A percentile compares a stretch with the other conserved stretches of the same genome.
phyloP scores from a whole-genome alignment of 1,140 invertebrate genomes.

The Habropoda laboriosa region DNA sequence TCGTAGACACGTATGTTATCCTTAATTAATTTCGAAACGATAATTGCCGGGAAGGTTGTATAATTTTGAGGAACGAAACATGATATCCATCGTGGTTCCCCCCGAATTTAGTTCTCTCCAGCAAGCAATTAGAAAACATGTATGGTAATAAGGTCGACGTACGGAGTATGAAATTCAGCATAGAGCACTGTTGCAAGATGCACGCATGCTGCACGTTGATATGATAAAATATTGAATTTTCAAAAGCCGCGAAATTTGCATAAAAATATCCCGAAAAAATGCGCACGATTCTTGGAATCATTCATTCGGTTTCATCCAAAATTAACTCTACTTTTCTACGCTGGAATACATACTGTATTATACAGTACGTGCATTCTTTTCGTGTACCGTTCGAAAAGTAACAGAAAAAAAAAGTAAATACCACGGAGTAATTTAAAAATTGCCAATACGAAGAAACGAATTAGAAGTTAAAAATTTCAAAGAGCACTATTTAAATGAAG shows the following conservation, averaged over 20 bases:
- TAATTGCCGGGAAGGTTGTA: neutral
- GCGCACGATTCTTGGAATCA: no score
- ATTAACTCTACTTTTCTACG: neutral
- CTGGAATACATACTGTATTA: no score
- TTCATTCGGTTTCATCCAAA: neutral
- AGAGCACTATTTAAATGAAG: no score
- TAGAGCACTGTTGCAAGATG: neutral
- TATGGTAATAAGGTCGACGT: slow-evolving; percentile 11
- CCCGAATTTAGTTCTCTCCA: neutral
- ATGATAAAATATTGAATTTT: slow-evolving; percentile 20
- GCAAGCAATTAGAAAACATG: slow-evolving; percentile 29
- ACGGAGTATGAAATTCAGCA: neutral
- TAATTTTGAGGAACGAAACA: neutral
- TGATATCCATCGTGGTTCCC: neutral
- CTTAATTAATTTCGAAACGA: neutral
- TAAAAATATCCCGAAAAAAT: neutral
- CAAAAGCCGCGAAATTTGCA: neutral
- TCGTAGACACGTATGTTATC: neutral
- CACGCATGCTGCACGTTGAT: neutral
- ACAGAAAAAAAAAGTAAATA: no score
- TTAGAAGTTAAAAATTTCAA: no score
- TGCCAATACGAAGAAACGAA: no score
- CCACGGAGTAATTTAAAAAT: no score
- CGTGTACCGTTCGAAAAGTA: no score
- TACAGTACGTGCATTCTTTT: no score